Percentiles rank a stretch among this genome's conserved stretches.
These are phyloP conservation scores for Notolepis coatsorum DNA, from an alignment of 2,797 vertebrate genomes.

Conservation along the genomic window DNA sequence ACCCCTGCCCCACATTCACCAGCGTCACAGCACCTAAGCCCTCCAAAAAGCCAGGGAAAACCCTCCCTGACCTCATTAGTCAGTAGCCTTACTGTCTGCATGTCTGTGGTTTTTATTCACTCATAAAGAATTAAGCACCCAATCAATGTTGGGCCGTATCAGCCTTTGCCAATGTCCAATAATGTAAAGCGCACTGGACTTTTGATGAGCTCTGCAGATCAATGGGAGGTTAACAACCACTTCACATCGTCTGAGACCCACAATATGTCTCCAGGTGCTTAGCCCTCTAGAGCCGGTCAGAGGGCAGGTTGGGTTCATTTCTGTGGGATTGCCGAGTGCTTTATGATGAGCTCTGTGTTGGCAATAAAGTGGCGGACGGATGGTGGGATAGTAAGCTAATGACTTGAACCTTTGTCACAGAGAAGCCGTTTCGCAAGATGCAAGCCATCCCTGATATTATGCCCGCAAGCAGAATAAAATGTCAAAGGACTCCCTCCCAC, in stretches of 20 bases:
- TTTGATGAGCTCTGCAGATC: constrained; percentile 73
- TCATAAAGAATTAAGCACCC: constrained; percentile 62
- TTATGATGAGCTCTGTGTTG: neutral
- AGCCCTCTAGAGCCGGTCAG: constrained; percentile 23
- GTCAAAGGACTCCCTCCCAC: constrained; percentile 33
- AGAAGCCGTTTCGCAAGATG: constrained; percentile 29
- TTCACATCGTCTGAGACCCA: constrained; percentile 56
- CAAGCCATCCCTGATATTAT: constrained; percentile 9
- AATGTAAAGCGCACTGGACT: constrained; percentile 65
- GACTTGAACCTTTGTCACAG: constrained; percentile 14
- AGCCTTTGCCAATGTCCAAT: constrained; percentile 52
- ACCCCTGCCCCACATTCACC: no score
- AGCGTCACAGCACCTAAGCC: no score
- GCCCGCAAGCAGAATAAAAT: constrained; percentile 43
- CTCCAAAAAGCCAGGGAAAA: no score
- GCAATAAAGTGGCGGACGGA: neutral
- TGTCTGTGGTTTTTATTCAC: constrained; percentile 61
- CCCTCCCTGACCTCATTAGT: constrained; percentile 55
- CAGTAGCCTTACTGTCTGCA: constrained; percentile 26
- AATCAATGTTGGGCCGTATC: constrained; percentile 53
- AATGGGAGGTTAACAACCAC: constrained; percentile 70
- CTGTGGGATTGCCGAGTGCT: neutral
- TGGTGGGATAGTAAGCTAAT: constrained; percentile 1
- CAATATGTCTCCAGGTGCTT: constrained; percentile 50
- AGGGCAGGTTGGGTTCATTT: constrained; percentile 5